phyloP scores from a whole-genome alignment of 2,888 invertebrate species.

The Melipona bicolor region DNA sequence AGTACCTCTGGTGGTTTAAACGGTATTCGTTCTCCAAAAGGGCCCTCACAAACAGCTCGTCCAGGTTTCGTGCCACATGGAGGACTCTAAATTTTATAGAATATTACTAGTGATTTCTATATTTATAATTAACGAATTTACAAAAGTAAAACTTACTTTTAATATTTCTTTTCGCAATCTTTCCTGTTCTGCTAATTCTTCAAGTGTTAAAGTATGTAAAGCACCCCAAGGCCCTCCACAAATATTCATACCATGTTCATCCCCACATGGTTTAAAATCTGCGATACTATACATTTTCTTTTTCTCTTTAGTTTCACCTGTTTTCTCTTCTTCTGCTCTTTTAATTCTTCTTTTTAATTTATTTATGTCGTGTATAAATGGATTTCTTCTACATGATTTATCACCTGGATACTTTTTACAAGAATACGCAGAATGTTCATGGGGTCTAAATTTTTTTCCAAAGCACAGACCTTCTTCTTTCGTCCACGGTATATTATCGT shows the following conservation, averaged over 20 bases:
- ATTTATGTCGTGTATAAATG: constrained; percentile 63
- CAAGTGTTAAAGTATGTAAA: constrained; percentile 63
- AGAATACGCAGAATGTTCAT: constrained; percentile 62
- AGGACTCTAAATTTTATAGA: constrained; percentile 61
- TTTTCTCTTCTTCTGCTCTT: constrained; percentile 18
- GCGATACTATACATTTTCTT: constrained; percentile 72
- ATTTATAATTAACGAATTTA: background rate
- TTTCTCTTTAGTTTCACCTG: constrained; percentile 22
- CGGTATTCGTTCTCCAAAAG: constrained; percentile 66
- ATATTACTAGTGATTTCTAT: background rate
- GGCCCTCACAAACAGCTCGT: constrained; percentile 70
- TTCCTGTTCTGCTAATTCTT: constrained; percentile 69
- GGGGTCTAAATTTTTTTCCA: constrained; percentile 74
- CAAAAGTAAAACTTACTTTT: constrained; percentile 30
- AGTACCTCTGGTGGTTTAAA: background rate
- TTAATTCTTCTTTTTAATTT: constrained; percentile 43
- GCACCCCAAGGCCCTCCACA: constrained; percentile 74
- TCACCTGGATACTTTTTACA: constrained; percentile 72
- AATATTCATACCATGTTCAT: constrained; percentile 72
- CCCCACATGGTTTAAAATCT: constrained; percentile 71
- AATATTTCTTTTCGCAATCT: constrained; percentile 56
- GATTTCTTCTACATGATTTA: constrained; percentile 69
- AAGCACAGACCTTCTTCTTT: constrained; percentile 70
- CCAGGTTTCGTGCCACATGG: constrained; percentile 73
- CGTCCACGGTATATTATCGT: constrained; percentile 72